Evolutionary conservation across 2,797 vertebrate species (phyloP), one percentile per base, ranked within the genome.

Genomic region (Phrynocephalus guinanensis): DNA sequence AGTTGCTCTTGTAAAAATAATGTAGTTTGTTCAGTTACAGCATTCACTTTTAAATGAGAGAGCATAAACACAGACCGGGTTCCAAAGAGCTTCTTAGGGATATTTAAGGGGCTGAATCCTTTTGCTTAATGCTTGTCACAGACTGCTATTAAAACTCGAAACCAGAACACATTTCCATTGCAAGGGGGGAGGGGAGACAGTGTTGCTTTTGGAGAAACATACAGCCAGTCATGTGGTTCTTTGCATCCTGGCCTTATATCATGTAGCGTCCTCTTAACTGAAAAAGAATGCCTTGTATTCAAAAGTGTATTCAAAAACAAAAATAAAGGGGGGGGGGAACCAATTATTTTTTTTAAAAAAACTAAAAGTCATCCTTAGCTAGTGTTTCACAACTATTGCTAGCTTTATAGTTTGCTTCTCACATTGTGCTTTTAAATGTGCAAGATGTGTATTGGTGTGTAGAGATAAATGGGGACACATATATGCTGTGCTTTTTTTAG

Each of bases 1-100:
- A 90, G 72, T 56, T 88, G 5, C 94, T 95, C 93, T 93, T 94
- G 38, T 95, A 91, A 5, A 63, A 63, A 91, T 94, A 72, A 91
- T 73, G 83, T 90, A 66, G 90, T 89, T 81, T 48, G 93, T 89
- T 92, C 84, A 90, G 92, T 91, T 94, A 94, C 88, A 92, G 16
- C 90, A 87, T 93, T 95, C 70, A 91, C 91, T 94, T 95, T 86
- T 86, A 84, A 81, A 94, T 88, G 48, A 66, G 87, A 94, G 92
- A 85, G 67, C 85, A 22, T 60, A 81, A 89, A 52, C 79, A 89
- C 89, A 67, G 38, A 4, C 63, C 20, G 76, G 52, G 3, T 80
- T 68, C 63, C 77, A 82, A 81, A 76, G 48, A 85, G 1, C 26
- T 26, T 38, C 10, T 79, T 18, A 48, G 38, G 18, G 5, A 33